These are phyloP conservation scores for Cataglyphis albicans DNA, from an alignment of 2,888 invertebrate genomes.

Conservation along the genomic window DNA sequence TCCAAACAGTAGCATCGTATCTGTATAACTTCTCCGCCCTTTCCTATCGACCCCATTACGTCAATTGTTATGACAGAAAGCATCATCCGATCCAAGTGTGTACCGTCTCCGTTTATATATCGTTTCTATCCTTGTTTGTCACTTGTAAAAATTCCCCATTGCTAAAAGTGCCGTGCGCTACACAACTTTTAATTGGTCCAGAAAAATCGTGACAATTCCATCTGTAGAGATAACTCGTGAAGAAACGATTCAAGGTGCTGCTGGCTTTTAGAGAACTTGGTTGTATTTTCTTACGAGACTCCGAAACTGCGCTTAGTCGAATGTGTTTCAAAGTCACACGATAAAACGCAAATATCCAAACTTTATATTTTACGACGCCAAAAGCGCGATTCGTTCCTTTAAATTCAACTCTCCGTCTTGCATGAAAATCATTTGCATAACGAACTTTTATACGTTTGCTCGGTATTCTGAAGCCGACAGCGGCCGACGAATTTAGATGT, in stretches of 20 bases:
- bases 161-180: neutral
- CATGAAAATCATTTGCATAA: constrained; percentile 32
- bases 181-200: constrained; percentile 20
- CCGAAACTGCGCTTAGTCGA: constrained; percentile 18
- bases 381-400: constrained; percentile 41
- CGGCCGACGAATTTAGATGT: constrained; percentile 35
- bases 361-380: constrained; percentile 43
- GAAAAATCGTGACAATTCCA: constrained; percentile 2
- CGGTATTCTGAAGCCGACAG: constrained; percentile 3
- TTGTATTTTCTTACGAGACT: constrained; percentile 19
- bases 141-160: constrained; percentile 8
- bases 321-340: constrained; percentile 46
- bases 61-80: constrained; percentile 80
- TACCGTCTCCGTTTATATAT: constrained; percentile 65
- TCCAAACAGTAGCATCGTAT: constrained; percentile 75
- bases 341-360: constrained; percentile 31
- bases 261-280: constrained; percentile 14
- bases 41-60: constrained; percentile 72
- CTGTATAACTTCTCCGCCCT: constrained; percentile 66
- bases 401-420: constrained; percentile 24
- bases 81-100: constrained; percentile 74
- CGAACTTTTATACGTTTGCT: constrained; percentile 17
- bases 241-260: neutral
- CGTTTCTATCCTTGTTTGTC: constrained; percentile 56
- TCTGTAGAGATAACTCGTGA: constrained; percentile 2